A percentile compares a stretch with the other conserved stretches of the same genome.
Evolutionary conservation across 2,113 vertebrate genomes (phyloP).

Genomic region (Urocitellus parryii): DNA sequence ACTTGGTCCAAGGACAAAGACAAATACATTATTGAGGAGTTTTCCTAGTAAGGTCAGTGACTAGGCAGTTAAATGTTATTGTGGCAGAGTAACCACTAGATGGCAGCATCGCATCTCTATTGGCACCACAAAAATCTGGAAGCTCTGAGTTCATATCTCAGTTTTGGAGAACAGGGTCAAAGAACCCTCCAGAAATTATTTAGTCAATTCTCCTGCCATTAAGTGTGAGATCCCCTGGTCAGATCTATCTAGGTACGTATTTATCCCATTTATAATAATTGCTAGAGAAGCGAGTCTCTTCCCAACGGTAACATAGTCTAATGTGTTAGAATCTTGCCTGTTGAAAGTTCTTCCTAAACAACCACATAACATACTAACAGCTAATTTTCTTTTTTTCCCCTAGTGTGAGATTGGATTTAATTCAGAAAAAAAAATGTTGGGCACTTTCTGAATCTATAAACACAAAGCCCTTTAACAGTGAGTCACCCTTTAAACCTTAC

Average conservation of each 20-base stretch:
- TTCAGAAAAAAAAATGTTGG: not conserved
- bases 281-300: not conserved
- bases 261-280: not conserved
- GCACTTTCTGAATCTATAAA: not conserved
- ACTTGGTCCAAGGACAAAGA: not conserved
- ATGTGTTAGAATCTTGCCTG: not conserved
- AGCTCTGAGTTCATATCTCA: fast-evolving
- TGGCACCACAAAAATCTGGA: too few relatives aligned
- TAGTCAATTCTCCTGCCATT: not conserved
- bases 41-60: not conserved
- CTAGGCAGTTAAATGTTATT: fast-evolving
- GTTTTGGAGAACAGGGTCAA: not conserved
- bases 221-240: not conserved
- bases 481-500: not conserved
- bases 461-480: not conserved
- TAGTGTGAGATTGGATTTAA: not conserved
- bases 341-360: not conserved
- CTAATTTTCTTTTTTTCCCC: constrained; percentile 1
- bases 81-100: constrained; percentile 37
- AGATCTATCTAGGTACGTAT: not conserved
- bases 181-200: not conserved
- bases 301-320: not conserved
- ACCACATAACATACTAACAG: not conserved
- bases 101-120: constrained; percentile 59
- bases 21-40: fast-evolving